Evolutionary conservation across 2,797 vertebrate genomes (phyloP).

Genomic region (Urophycis tenuis): DNA sequence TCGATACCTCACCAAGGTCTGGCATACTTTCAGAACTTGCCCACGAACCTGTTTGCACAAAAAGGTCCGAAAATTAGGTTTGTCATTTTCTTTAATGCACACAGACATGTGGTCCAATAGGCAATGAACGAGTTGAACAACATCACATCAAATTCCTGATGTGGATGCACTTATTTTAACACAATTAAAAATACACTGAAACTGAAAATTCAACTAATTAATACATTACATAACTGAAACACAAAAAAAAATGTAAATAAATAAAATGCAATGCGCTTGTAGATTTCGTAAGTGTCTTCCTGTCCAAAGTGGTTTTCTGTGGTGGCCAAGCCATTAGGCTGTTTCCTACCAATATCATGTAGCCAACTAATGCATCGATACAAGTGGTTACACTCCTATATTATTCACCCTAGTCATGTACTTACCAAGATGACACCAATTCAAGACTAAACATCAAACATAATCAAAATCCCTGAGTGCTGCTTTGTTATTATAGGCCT

Average conservation of each 20-base stretch:
- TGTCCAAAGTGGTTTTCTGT: conserved; percentile 42
- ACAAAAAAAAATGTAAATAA: conserved; percentile 16
- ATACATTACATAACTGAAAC: background rate
- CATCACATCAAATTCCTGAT: background rate
- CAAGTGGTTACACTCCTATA: conserved; percentile 1
- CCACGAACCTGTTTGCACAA: background rate
- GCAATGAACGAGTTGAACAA: background rate
- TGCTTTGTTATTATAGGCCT: too few species aligned
- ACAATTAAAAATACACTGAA: background rate
- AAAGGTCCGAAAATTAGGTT: background rate
- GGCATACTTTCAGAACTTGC: too few species aligned
- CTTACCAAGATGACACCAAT: too few species aligned
- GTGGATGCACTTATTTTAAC: background rate
- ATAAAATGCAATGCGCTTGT: conserved; percentile 29
- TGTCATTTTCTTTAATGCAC: background rate
- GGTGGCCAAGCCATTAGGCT: conserved; percentile 32
- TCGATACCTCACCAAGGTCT: background rate
- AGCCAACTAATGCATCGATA: conserved; percentile 31
- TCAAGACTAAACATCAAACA: too few species aligned
- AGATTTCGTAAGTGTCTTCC: conserved; percentile 22
- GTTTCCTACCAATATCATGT: conserved; percentile 20
- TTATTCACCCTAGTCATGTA: background rate
- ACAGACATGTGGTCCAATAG: background rate
- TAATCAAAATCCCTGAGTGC: too few species aligned
- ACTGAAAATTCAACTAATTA: background rate